Evolutionary conservation across 1,140 invertebrate genomes (phyloP).

Genomic region (Artemia franciscana): DNA sequence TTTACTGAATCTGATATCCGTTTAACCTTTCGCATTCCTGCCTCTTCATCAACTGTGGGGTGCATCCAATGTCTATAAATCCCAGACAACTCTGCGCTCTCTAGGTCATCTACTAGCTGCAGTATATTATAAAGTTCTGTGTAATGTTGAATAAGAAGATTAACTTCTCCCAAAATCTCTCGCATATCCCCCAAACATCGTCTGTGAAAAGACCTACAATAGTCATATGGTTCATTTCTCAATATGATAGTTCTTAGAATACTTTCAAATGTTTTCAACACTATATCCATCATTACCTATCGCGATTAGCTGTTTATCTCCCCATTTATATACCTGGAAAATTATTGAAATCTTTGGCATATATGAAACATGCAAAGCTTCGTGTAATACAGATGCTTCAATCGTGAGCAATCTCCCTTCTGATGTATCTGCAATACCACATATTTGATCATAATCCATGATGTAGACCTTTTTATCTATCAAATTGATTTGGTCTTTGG

Average conservation of each 20-base stretch:
- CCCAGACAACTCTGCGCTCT: neutral
- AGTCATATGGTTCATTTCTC: neutral
- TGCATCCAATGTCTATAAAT: neutral
- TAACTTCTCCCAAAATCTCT: neutral
- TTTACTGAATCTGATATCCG: neutral
- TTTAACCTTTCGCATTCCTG: neutral
- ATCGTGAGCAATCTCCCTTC: too few species aligned
- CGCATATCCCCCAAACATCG: neutral
- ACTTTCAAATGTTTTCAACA: neutral
- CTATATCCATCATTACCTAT: neutral
- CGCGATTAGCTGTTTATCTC: neutral
- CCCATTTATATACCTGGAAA: neutral
- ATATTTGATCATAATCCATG: too few species aligned
- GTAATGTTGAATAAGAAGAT: neutral
- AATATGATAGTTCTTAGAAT: neutral
- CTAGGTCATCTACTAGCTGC: neutral
- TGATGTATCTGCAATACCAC: too few species aligned
- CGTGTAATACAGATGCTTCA: too few species aligned
- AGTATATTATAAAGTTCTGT: neutral
- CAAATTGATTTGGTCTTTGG: too few species aligned
- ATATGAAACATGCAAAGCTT: too few species aligned
- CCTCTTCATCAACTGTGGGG: neutral
- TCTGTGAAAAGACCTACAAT: neutral
- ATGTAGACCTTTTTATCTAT: too few species aligned
- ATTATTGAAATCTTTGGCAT: too few species aligned